These are phyloP conservation scores for Montipora cactus DNA, from an alignment of 64 coral and sea anemone genomes.

Conservation along the genomic window DNA sequence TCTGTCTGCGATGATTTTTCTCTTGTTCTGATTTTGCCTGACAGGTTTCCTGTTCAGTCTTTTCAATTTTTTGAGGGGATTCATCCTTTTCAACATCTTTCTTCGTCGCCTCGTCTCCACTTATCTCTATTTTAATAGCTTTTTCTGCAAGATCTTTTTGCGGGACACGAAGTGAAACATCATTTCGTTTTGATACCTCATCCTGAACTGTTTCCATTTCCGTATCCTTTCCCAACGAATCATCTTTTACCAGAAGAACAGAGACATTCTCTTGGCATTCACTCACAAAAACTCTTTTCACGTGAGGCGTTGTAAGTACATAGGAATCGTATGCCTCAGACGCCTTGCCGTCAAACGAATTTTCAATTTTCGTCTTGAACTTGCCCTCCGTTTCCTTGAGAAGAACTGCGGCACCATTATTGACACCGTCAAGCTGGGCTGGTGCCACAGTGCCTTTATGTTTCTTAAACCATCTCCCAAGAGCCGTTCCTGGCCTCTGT, in stretches of 20 bases:
- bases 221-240: not conserved
- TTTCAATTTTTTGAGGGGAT: not conserved
- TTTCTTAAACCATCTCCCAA: conserved; percentile 16
- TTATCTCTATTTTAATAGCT: not conserved
- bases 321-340: not conserved
- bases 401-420: not conserved
- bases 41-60: not conserved
- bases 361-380: not conserved
- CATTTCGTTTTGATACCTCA: too few species aligned
- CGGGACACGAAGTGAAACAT: too few species aligned
- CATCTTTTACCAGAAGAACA: not conserved
- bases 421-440: not conserved
- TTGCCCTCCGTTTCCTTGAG: not conserved
- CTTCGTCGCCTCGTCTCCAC: not conserved
- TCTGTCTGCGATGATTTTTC: too few species aligned
- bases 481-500: not conserved
- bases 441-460: conserved; percentile 6
- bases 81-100: not conserved
- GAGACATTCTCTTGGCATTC: not conserved
- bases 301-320: not conserved
- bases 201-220: too few species aligned
- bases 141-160: too few species aligned
- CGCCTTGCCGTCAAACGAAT: not conserved
- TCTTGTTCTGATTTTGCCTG: not conserved
- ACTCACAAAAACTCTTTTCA: not conserved